phyloP scores from a whole-genome alignment of 2,113 vertebrate genomes.

The Gymnobelideus leadbeateri region DNA sequence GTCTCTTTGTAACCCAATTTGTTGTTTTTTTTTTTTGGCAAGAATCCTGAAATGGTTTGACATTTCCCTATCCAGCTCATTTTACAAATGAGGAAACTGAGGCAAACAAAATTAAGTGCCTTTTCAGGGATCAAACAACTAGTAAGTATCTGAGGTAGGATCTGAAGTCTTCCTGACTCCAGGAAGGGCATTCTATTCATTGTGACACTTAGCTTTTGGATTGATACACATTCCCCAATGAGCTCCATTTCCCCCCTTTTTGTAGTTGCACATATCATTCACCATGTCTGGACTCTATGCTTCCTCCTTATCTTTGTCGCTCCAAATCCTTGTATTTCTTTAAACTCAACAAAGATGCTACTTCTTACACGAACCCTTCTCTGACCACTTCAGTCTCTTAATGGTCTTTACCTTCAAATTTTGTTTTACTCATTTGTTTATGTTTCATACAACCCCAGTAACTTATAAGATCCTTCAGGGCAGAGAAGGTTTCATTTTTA shows the following conservation, averaged over 20 bases:
- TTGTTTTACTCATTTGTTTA: not conserved
- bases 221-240: not conserved
- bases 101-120: not conserved
- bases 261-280: not conserved
- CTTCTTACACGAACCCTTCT: not conserved
- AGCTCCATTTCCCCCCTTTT: not conserved
- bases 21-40: not conserved
- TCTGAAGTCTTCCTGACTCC: not conserved
- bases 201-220: not conserved
- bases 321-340: too few species aligned
- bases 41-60: not conserved
- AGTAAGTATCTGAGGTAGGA: not conserved
- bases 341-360: not conserved
- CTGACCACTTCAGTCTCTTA: not conserved
- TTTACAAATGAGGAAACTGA: not conserved
- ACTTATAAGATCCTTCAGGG: not conserved
- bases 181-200: not conserved
- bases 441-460: not conserved
- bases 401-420: not conserved
- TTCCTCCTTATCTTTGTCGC: not conserved
- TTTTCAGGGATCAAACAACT: not conserved
- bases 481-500: not conserved
- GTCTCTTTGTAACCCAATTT: not conserved
- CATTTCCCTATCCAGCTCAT: not conserved
- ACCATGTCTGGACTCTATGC: not conserved